A percentile compares a stretch with the other conserved stretches of the same genome.
phyloP scores from a whole-genome alignment of 2,888 invertebrate species.

The Bombylius discolor region DNA sequence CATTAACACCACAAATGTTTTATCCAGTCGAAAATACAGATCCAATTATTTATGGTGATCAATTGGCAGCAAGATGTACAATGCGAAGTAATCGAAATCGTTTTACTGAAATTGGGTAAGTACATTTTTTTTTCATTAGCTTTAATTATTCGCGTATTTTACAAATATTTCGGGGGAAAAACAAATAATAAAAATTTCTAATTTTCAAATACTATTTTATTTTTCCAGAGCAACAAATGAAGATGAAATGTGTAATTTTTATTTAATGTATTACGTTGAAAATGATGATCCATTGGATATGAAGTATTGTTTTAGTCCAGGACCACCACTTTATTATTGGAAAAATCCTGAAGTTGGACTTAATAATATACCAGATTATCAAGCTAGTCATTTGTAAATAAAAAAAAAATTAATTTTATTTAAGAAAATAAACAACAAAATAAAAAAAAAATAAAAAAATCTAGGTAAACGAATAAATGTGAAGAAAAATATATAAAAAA shows the following conservation, averaged over 20 bases:
- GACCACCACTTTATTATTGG: constrained; percentile 83
- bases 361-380: constrained; percentile 60
- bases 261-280: constrained; percentile 85
- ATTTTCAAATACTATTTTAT: background rate
- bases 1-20: constrained; percentile 88
- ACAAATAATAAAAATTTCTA: too few species aligned
- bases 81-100: constrained; percentile 63
- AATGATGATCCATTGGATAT: constrained; percentile 56
- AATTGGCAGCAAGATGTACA: constrained; percentile 79
- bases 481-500: too few species aligned
- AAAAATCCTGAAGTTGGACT: constrained; percentile 46
- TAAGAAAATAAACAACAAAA: background rate
- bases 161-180: too few species aligned
- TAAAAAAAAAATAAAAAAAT: background rate
- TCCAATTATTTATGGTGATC: constrained; percentile 56
- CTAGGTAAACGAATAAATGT: too few species aligned
- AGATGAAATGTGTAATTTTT: constrained; percentile 95
- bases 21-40: constrained; percentile 59
- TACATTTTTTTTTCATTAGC: constrained; percentile 6
- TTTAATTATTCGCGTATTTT: too few species aligned
- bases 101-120: constrained; percentile 61
- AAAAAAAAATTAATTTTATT: background rate
- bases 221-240: constrained; percentile 56
- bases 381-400: constrained; percentile 42
- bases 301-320: constrained; percentile 72